Evolutionary conservation across 2,888 invertebrate genomes (phyloP).

Genomic region (Drosophila pseudotalamancana): DNA sequence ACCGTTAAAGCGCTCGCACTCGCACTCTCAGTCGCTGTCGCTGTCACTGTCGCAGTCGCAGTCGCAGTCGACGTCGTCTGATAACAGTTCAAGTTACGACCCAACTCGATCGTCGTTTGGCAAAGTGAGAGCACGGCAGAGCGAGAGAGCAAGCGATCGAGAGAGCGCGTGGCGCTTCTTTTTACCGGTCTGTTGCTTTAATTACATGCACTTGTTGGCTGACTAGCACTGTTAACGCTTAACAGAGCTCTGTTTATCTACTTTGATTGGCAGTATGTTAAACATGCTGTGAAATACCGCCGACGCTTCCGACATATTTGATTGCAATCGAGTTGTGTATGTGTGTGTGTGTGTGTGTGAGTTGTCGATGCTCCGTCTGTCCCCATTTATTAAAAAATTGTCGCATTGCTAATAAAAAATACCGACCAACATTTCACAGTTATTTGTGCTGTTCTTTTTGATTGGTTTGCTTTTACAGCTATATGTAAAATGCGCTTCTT

Average conservation of each 20-base stretch:
- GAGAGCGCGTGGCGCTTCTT: conserved; percentile 9
- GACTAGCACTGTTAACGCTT: conserved; percentile 50
- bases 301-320: conserved; percentile 31
- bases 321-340: conserved; percentile 33
- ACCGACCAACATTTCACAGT: conserved; percentile 15
- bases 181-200: conserved; percentile 39
- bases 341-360: background rate
- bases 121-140: conserved; percentile 1
- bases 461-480: conserved; percentile 39
- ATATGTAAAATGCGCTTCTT: conserved; percentile 4
- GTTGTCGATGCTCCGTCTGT: background rate
- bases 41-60: background rate
- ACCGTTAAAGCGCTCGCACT: conserved; percentile 12
- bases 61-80: conserved; percentile 48
- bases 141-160: conserved; percentile 1
- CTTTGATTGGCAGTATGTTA: conserved; percentile 70
- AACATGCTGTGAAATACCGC: conserved; percentile 41
- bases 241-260: conserved; percentile 69
- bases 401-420: conserved; percentile 37
- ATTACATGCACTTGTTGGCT: conserved; percentile 55
- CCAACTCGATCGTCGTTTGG: conserved; percentile 29
- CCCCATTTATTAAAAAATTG: conserved; percentile 68
- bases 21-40: background rate
- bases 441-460: conserved; percentile 37
- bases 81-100: conserved; percentile 69